These are phyloP conservation scores for Nyctibius bracteatus DNA, from an alignment of 2,113 vertebrate genomes.

Conservation along the genomic window DNA sequence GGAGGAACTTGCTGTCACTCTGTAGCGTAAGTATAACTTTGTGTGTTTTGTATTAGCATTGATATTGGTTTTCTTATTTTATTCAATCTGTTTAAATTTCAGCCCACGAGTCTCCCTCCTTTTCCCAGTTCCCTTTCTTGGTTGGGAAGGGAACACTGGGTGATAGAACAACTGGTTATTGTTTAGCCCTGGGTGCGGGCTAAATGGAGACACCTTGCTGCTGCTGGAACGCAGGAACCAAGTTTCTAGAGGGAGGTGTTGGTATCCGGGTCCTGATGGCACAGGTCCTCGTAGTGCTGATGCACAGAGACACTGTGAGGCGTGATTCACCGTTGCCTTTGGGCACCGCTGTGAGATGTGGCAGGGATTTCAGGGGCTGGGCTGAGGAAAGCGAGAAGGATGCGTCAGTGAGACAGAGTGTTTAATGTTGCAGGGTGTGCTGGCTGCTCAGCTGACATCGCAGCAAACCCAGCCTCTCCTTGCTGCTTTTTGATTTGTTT, in stretches of 20 bases:
- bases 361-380: not conserved
- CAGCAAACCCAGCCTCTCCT: not conserved
- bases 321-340: not conserved
- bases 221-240: not conserved
- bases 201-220: too few species aligned
- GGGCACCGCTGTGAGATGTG: not conserved
- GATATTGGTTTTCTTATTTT: too few species aligned
- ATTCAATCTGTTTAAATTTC: too few species aligned
- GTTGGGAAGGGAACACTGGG: too few species aligned
- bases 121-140: too few species aligned
- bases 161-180: too few species aligned
- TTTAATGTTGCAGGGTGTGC: not conserved
- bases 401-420: rapidly evolving
- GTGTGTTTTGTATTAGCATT: too few species aligned
- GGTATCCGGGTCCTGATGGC: too few species aligned
- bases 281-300: not conserved
- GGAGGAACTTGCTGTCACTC: too few species aligned
- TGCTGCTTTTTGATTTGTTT: not conserved
- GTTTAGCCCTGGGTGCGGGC: too few species aligned
- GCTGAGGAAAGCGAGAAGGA: not conserved
- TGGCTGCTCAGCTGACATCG: not conserved
- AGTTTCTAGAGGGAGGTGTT: not conserved
- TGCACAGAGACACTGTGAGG: not conserved
- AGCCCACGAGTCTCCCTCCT: too few species aligned
- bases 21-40: too few species aligned